Evolutionary conservation across 2,113 vertebrate species (phyloP), one percentile per base, ranked within the genome.

Genomic region (Boulengeromyrus knoepffleri): DNA sequence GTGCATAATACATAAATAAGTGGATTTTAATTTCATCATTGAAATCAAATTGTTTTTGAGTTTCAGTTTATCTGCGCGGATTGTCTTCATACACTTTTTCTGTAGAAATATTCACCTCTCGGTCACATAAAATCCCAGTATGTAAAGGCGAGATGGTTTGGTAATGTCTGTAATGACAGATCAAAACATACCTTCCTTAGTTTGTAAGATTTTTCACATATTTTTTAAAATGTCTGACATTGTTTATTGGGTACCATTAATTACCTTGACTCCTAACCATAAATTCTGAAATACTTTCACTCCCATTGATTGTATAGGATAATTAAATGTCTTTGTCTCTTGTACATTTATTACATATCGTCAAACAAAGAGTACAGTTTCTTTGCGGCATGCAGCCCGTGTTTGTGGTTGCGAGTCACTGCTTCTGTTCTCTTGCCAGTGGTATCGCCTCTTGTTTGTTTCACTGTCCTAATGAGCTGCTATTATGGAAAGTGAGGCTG

Each of bases 21-120:
- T 84, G 19, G 21, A 84, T 10, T 84, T 84, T 89, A 50, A 90
- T 85, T 86, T 90, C 39, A 89, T 90, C 62, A 91, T 91, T 91
- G 74, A 89, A 91, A 90, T 91, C 70, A 88, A 85, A 90, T 46
- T n/a, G 49, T 5, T 31, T 13, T 24, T 84, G 42, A 46, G 17
- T 13, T 42, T 84, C 80, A 46, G 42, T 19, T 80, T 42, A 46
- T 45, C 15, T 39, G 15, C 1, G 27, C 2, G 5, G 74, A 42
- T 42, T 42, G 17, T 83, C 77, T 27, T 31, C 27, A 13, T 70
- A 21, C 77, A 83, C 3, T 84, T 84, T 42, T 31, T 80, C 39
- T 80, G 74, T 62, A n/a, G 24, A 62, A 74, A 74, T 74, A 36
- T 74, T 27, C 27, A 13, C 12, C 27, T 36, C 31, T 31, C 2